Conservation (phyloP, 2,888 invertebrate species). For the Mythimna lalbum region DNA sequence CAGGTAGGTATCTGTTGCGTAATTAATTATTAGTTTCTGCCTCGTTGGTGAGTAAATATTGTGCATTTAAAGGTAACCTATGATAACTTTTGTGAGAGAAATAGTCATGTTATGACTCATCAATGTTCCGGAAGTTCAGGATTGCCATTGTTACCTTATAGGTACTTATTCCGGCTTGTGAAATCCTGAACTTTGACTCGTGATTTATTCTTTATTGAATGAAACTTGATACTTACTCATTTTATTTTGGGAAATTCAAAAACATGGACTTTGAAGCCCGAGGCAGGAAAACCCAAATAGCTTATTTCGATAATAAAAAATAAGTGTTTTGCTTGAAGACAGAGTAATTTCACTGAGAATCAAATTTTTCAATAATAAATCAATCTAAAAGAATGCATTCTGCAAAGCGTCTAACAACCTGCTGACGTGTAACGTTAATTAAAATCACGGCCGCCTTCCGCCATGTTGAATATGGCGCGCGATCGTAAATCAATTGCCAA, state of each 20-base stretch:
- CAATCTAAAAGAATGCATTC: conserved; percentile 6
- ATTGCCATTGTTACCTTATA: not conserved
- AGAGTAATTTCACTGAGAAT: conserved; percentile 1
- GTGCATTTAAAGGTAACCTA: not conserved
- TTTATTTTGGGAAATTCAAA: not conserved
- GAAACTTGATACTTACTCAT: not conserved
- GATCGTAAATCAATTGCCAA: conserved; percentile 42
- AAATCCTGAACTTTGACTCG: conserved; percentile 1
- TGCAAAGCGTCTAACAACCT: conserved; percentile 13
- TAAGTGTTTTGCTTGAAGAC: not conserved
- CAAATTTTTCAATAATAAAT: conserved; percentile 14
- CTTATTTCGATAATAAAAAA: not conserved
- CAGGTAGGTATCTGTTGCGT: conserved; percentile 6
- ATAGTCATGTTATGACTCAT: conserved; percentile 16
- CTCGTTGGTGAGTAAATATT: conserved; percentile 18
- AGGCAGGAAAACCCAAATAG: not conserved
- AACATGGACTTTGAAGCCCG: not conserved
- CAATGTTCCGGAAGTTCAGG: not conserved
- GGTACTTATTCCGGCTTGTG: not conserved
- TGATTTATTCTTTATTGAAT: not conserved
- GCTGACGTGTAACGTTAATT: conserved; percentile 24
- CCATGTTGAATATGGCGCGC: conserved; percentile 29
- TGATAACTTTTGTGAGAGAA: not conserved
- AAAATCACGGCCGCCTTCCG: conserved; percentile 10
- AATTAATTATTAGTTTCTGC: conserved; percentile 11